Base-by-base conservation (phyloP, 2,113 vertebrate species). In the Macrotus californicus region DNA sequence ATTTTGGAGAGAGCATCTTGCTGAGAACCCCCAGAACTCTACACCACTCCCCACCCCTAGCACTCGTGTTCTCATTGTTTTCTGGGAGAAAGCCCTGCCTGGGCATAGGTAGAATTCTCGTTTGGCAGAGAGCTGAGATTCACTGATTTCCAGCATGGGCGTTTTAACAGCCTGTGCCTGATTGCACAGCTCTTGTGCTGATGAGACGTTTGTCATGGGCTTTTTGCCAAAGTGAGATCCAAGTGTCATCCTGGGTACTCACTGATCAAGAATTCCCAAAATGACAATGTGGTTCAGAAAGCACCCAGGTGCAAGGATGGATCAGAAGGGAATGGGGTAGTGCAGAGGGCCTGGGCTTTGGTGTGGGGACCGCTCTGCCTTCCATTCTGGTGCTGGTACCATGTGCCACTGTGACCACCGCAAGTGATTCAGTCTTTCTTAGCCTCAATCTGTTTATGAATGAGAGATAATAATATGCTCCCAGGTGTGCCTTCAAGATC, bases 201-300 rank as follows among this genome's bases (percentile, higher is more conserved):
- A 94, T 92, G 96, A 92, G 66, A 61, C 8, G 5, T 81, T 96
- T 75, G 34, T 87, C 75, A 22, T 31, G 29, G 90, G 84, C 48
- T 67, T 84, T 50, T 81, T 92, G 93, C 92, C 93, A 92, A 93
- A 48, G 64, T 43, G 59, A 56, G 19, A 87, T 26, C 39, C 92
- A 92, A 66, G 87, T 96, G 66, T 89, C 87, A 93, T 67, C 54
- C 50, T 89, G 82, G 34, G 24, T 67, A 66, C 34, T 61, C 24
- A 7, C 29, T 82, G 87, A 61, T 76, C 7, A 87, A 73, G 56
- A 90, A 66, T 85, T 70, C 46, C 64, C 6, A 8, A 86, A 93
- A 73, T 75, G 89, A 69, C 5, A 43, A 0, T 7, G 41, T 87
- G 34, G 31, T 16, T 64, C 56, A 56, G 48, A 80, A 93, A 83